Evolutionary conservation across 2,797 vertebrate genomes (phyloP), one percentile per base, ranked within the genome.

Genomic region (Scomberomorus guttatus): DNA sequence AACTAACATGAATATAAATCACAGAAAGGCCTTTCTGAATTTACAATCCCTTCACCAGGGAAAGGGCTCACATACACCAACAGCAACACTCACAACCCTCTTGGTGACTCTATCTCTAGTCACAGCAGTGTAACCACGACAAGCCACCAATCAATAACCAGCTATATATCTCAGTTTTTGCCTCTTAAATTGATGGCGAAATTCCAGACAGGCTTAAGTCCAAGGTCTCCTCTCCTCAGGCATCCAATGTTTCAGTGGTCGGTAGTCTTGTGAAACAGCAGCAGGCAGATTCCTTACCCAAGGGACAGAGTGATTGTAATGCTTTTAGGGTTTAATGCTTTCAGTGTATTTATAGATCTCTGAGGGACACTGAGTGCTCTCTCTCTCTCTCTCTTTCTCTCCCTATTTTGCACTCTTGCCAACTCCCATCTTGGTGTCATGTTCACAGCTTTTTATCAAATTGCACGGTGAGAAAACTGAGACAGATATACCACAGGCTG

Each of bases 261-360:
- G 60, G 65, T 66, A 34, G 80, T 88, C 74, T 84, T 81, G 79
- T 75, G 87, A 75, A 89, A 85, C 65, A 79, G 84, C 87, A 87
- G 87, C 79, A 88, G 84, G 68, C 86, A 80, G 79, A 85, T 76
- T 87, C 63, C 14, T 58, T 13, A 64, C 87, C 73, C 86, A 67
- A 68, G 90, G 85, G 92, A 91, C 77, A 37, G 24, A 71, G 76
- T 82, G 85, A 91, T 92, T 92, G 89, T 90, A 87, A 94, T 92
- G 92, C 93, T 94, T 92, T 94, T 89, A 92, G 90, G 80, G 84
- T 93, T 92, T 93, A 93, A 93, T 92, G 92, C 90, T 90, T 92
- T 88, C 87, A 91, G 85, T 77, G 86, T 93, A 94, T 94, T 94
- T 93, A 93, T 93, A 94, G 92, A 92, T 89, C 85, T 93, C 87